Base-by-base conservation (phyloP, 2,113 vertebrate genomes). In the Condylura cristata region DNA sequence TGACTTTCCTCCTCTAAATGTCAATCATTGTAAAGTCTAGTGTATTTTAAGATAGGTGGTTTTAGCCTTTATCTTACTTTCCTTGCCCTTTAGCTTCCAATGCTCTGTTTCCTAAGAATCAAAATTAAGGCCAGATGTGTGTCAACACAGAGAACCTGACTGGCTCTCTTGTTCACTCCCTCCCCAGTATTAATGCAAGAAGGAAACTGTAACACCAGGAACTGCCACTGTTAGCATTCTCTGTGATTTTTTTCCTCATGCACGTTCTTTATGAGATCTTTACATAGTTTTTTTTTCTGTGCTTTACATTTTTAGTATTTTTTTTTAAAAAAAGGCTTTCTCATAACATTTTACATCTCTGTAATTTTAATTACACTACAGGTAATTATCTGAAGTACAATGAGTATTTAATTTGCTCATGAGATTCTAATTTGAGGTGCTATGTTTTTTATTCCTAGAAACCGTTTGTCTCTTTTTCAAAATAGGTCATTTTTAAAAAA, bases 91-190 rank as follows among this genome's bases (percentile, higher is more conserved):
- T 79, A 95, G 46, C 60, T 91, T 91, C 63, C 30, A 39, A 32
- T 51, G 76, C 90, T 89, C 32, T 65, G 61, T 30, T 87, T 97
- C 66, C 81, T n/a, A 78, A 74, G 90, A 90, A 84, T 95, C 41
- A 78, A 93, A 96, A 96, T 95, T 95, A 90, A 96, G 93, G 92
- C 95, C 97, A 97, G 83, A 94, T 97, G 97, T 97, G 94, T 71
- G 60, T 96, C 74, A 88, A 71, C 56, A 60, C 6, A 60, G 80
- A 91, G 87, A 68, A 39, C 30, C 74, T 71, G 79, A 91, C 89
- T 91, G 75, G 74, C 63, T 26, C 22, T 74, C 95, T 95, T 96
- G 91, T 93, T 96, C 86, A 86, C 39, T 81, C 30, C 26, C 13
- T 85, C 46, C 63, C 30, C 37, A 75, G 76, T 44, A 66, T 63